Evolutionary conservation across 2,797 vertebrate species (phyloP).

Genomic region (Myotis daubentonii): DNA sequence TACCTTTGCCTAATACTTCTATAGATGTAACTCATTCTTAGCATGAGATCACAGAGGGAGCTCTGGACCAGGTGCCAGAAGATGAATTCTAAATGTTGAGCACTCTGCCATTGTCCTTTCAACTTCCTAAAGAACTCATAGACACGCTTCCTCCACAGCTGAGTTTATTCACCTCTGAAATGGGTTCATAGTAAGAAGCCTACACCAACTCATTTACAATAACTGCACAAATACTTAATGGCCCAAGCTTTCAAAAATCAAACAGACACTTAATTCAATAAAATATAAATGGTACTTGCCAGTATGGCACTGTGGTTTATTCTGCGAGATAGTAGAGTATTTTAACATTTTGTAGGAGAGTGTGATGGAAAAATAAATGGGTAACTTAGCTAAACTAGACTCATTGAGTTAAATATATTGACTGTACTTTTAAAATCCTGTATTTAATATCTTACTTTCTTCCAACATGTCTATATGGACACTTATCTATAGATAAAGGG

Average conservation of each 20-base stretch:
- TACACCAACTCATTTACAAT: neutral
- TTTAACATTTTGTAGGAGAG: neutral
- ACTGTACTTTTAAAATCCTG: neutral
- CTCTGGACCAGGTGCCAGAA: neutral
- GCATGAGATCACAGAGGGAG: neutral
- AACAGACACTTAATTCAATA: constrained; percentile 12
- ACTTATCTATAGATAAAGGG: neutral
- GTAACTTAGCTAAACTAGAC: neutral
- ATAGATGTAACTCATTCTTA: neutral
- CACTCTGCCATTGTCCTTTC: neutral
- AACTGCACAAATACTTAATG: neutral
- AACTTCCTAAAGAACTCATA: neutral
- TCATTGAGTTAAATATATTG: constrained; percentile 1
- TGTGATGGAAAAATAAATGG: neutral
- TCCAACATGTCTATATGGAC: neutral
- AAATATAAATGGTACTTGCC: neutral
- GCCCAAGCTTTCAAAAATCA: neutral
- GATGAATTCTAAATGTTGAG: neutral
- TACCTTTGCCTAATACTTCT: neutral
- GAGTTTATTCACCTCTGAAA: neutral
- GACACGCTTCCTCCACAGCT: neutral
- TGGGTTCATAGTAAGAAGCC: neutral
- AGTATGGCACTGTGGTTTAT: neutral
- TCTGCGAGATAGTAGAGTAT: constrained; percentile 13
- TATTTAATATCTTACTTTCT: neutral